phyloP scores from a whole-genome alignment of 2,797 vertebrate genomes.

The Clarias laeviceps region DNA sequence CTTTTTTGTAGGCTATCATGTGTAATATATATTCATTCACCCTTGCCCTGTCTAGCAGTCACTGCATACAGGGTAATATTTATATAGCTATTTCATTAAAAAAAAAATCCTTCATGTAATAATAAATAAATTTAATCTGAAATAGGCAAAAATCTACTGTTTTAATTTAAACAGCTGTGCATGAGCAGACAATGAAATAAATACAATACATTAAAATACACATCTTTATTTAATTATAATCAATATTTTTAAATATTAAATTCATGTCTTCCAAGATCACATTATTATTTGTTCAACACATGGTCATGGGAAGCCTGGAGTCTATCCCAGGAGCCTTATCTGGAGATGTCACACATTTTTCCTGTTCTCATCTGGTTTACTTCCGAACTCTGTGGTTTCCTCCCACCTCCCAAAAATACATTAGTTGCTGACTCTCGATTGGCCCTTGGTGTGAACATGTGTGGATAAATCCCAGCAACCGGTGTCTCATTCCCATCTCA shows the following conservation, averaged over 20 bases:
- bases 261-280: neutral
- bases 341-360: neutral
- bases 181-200: neutral
- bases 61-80: neutral
- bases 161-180: neutral
- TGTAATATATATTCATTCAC: neutral
- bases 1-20: neutral
- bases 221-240: neutral
- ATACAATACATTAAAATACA: neutral
- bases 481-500: neutral
- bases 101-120: neutral
- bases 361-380: neutral
- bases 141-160: neutral
- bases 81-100: neutral
- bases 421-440: neutral
- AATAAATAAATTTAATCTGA: neutral
- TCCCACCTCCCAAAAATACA: neutral
- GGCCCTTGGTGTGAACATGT: neutral
- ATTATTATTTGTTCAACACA: neutral
- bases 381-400: neutral
- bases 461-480: neutral
- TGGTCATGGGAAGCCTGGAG: no score
- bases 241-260: neutral
- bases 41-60: neutral
- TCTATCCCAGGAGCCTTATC: neutral